phyloP scores from a whole-genome alignment of 2,797 vertebrate species.

The Helostoma temminkii region DNA sequence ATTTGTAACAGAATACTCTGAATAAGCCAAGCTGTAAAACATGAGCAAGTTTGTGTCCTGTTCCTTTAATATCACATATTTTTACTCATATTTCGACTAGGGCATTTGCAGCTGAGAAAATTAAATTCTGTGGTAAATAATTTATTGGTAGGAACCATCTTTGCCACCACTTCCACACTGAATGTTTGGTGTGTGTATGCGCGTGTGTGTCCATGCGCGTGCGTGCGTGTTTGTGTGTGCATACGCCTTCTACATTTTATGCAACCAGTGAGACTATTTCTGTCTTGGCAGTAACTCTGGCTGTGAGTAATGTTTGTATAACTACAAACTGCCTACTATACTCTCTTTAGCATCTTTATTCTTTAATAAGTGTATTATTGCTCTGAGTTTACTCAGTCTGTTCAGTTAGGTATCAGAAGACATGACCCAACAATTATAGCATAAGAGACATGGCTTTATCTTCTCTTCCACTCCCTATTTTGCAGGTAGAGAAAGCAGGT shows the following conservation, averaged over 20 bases:
- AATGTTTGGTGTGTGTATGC: no score
- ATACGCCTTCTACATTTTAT: slow-evolving; percentile 8
- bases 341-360: not conserved
- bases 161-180: slow-evolving; percentile 33
- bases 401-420: not conserved
- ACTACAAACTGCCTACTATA: not conserved
- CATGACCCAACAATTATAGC: not conserved
- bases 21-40: not conserved
- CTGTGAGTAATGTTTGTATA: not conserved
- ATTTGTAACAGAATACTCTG: not conserved
- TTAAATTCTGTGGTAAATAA: slow-evolving; percentile 60
- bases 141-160: slow-evolving; percentile 48
- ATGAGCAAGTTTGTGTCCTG: not conserved
- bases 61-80: slow-evolving; percentile 1
- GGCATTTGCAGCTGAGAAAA: slow-evolving; percentile 59
- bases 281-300: not conserved
- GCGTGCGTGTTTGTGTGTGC: no score
- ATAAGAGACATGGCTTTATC: not conserved
- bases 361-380: not conserved
- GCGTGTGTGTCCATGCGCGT: no score
- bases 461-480: not conserved
- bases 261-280: slow-evolving; percentile 24
- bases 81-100: slow-evolving; percentile 7
- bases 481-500: no score
- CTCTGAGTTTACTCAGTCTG: not conserved